Evolutionary conservation across 2,113 vertebrate genomes (phyloP).

Genomic region (Lophochroa leadbeateri): DNA sequence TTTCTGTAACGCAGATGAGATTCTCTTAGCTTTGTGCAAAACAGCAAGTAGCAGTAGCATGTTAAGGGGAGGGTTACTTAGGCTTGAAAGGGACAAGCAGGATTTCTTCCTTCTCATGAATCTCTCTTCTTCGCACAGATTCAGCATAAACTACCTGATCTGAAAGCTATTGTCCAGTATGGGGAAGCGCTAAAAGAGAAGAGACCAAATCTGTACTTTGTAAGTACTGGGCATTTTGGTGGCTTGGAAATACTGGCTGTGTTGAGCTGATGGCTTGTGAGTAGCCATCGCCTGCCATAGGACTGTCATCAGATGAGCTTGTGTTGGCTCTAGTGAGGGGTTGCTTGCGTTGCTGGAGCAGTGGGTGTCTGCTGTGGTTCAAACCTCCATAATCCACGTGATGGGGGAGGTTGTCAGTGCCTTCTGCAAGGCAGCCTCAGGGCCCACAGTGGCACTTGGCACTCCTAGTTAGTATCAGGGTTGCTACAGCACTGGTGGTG

Average conservation of each 20-base stretch:
- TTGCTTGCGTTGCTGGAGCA: background rate
- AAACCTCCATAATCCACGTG: background rate
- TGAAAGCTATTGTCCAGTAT: slow-evolving; percentile 92
- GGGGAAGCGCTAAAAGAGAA: slow-evolving; percentile 79
- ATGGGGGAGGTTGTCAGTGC: background rate
- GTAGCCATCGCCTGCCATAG: accelerated
- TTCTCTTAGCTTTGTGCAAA: background rate
- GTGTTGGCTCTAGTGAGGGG: background rate
- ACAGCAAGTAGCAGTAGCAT: background rate
- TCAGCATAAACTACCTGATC: slow-evolving; percentile 75
- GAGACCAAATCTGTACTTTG: slow-evolving; percentile 83
- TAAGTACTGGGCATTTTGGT: slow-evolving; percentile 50
- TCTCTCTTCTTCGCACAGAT: slow-evolving; percentile 69
- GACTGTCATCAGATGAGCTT: accelerated
- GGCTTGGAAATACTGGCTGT: background rate
- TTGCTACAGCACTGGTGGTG: background rate
- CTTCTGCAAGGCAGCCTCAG: background rate
- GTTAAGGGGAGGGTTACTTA: background rate
- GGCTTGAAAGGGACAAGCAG: background rate
- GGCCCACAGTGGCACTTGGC: background rate
- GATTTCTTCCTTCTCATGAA: background rate
- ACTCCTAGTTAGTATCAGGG: background rate
- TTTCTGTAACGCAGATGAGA: background rate
- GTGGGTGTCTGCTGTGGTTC: background rate
- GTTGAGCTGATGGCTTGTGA: background rate